Evolutionary conservation across 2,797 vertebrate species (phyloP).

Genomic region (Nyctibius grandis): DNA sequence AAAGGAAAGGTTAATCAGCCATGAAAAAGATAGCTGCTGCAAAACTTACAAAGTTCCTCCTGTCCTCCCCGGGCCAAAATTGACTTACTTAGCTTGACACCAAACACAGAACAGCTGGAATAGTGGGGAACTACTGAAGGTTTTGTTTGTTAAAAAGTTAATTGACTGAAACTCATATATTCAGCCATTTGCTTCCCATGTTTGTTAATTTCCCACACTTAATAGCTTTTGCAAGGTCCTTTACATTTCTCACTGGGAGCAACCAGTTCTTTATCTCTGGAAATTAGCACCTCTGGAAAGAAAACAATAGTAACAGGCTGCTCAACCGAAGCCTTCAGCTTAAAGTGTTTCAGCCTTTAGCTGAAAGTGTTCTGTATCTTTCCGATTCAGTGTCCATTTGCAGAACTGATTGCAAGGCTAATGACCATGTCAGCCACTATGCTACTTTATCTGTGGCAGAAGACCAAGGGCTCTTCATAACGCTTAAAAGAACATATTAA

Average conservation of each 20-base stretch:
- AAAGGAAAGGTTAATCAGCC: not conserved
- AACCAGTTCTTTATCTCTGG: conserved; percentile 37
- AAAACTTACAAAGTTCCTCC: not conserved
- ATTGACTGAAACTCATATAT: conserved; percentile 20
- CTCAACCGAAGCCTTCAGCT: not conserved
- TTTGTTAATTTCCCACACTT: conserved; percentile 33
- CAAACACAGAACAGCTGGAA: conserved; percentile 22
- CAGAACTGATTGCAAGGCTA: not conserved
- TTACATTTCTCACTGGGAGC: conserved; percentile 21
- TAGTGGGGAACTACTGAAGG: not conserved
- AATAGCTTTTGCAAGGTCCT: conserved; percentile 36
- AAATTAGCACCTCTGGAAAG: conserved; percentile 34
- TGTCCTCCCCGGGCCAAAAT: not conserved
- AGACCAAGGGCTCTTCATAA: not conserved
- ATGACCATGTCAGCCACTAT: not conserved
- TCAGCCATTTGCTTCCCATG: conserved; percentile 32
- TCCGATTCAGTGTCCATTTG: not conserved
- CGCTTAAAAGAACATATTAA: not conserved
- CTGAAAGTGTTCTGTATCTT: not conserved
- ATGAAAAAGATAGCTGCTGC: not conserved
- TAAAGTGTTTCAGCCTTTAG: no score
- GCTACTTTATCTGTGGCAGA: not conserved
- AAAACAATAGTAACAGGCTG: not conserved
- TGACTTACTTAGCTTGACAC: conserved; percentile 17
- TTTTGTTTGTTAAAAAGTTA: conserved; percentile 41